Evolutionary conservation across 1,140 invertebrate species (phyloP).

Genomic region (Berghia stephanieae): DNA sequence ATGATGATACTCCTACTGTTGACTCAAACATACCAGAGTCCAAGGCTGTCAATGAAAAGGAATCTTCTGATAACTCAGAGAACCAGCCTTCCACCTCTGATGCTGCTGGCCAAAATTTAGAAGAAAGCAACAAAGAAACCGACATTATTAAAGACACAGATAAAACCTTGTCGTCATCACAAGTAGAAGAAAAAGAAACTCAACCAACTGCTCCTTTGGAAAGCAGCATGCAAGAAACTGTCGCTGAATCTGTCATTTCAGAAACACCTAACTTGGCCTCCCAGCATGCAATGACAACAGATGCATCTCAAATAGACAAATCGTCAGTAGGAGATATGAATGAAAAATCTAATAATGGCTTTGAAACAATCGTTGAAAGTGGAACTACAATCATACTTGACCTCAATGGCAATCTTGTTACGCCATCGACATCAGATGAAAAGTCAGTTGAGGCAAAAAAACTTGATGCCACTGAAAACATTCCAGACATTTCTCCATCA

Average conservation of each 20-base stretch:
- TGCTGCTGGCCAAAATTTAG: no score
- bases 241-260: background rate
- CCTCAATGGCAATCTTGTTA: background rate
- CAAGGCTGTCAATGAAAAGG: no score
- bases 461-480: no score
- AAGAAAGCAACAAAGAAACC: no score
- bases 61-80: no score
- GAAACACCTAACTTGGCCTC: background rate
- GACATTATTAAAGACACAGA: no score
- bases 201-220: background rate
- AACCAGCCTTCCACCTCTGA: no score
- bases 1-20: no score
- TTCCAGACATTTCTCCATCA: no score
- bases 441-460: no score
- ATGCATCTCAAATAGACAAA: background rate
- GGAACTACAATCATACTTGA: conserved; percentile 18
- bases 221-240: background rate
- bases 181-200: background rate
- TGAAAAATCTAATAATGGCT: background rate
- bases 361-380: conserved; percentile 20
- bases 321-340: background rate
- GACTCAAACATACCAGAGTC: no score
- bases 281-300: background rate
- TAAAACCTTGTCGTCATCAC: no score
- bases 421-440: background rate